Conservation (phyloP, 2,113 vertebrate genomes). For the Centropus bengalensis region DNA sequence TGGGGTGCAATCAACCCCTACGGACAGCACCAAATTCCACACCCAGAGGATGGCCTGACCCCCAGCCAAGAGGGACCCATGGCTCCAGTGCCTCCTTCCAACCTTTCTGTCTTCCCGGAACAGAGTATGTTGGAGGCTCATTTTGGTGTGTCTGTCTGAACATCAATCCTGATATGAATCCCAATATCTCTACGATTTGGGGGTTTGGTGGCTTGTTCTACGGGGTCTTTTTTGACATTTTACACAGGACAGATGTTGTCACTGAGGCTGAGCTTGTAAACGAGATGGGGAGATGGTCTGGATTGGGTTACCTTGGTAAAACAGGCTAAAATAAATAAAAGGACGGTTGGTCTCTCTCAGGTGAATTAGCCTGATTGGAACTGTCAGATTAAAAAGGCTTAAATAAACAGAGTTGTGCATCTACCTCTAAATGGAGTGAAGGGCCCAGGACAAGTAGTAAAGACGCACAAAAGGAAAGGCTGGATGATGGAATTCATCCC, state of each 20-base stretch:
- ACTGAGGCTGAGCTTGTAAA: constrained; percentile 68
- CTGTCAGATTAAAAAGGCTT: constrained; percentile 82
- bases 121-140: not conserved
- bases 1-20: not conserved
- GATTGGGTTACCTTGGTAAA: constrained; percentile 78
- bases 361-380: constrained; percentile 82
- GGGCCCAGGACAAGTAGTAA: constrained; percentile 22
- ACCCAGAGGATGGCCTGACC: not conserved
- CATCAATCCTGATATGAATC: not conserved
- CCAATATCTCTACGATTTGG: not conserved
- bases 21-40: not conserved
- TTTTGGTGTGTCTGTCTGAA: not conserved
- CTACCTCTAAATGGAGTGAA: constrained; percentile 58
- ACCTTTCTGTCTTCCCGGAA: not conserved
- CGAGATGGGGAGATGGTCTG: constrained; percentile 73
- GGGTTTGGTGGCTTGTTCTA: not conserved
- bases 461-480: constrained; percentile 15
- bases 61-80: not conserved
- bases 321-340: constrained; percentile 81
- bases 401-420: constrained; percentile 77
- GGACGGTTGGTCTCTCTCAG: constrained; percentile 79
- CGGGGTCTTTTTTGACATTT: constrained; percentile 22
- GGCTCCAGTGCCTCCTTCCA: not conserved
- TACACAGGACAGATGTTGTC: constrained; percentile 76
- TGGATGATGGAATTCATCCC: not conserved